Conservation (phyloP, 2,888 invertebrate genomes). For the Tyria jacobaeae region DNA sequence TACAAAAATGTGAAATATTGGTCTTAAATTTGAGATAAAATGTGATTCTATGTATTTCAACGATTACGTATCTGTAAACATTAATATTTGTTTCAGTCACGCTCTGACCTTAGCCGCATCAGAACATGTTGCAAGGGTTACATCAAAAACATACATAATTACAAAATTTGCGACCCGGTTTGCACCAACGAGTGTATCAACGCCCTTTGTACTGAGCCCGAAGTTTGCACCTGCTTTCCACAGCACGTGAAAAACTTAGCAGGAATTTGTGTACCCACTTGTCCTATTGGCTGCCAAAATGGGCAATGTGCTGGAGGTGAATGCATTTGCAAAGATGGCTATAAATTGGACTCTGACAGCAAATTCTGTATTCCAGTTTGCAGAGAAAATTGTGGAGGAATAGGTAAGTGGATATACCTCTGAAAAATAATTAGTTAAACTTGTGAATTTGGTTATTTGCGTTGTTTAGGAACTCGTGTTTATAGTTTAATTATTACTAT, state of each 20-base stretch:
- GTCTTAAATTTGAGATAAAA: no score
- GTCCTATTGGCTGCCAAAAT: constrained; percentile 89
- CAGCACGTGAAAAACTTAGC: constrained; percentile 86
- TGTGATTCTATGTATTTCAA: no score
- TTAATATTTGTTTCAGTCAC: constrained; percentile 74
- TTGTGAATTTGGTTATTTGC: no score
- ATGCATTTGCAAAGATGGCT: constrained; percentile 89
- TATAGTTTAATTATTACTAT: no score
- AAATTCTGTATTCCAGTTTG: constrained; percentile 89
- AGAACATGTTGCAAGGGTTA: constrained; percentile 91
- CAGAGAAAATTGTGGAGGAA: constrained; percentile 72
- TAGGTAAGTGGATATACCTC: constrained; percentile 7
- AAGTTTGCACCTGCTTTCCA: constrained; percentile 88
- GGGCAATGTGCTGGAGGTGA: constrained; percentile 87
- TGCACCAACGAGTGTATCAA: constrained; percentile 88
- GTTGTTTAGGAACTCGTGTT: no score
- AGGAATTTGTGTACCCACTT: constrained; percentile 88
- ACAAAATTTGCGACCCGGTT: constrained; percentile 86
- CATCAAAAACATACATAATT: constrained; percentile 86
- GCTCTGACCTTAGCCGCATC: constrained; percentile 88
- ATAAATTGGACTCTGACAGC: constrained; percentile 83
- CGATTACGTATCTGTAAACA: not conserved
- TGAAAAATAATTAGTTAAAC: not conserved
- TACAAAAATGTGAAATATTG: no score
- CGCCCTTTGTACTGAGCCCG: constrained; percentile 88